Base-by-base conservation (phyloP, 2,888 invertebrate genomes). In the Auanema freiburgensis region DNA sequence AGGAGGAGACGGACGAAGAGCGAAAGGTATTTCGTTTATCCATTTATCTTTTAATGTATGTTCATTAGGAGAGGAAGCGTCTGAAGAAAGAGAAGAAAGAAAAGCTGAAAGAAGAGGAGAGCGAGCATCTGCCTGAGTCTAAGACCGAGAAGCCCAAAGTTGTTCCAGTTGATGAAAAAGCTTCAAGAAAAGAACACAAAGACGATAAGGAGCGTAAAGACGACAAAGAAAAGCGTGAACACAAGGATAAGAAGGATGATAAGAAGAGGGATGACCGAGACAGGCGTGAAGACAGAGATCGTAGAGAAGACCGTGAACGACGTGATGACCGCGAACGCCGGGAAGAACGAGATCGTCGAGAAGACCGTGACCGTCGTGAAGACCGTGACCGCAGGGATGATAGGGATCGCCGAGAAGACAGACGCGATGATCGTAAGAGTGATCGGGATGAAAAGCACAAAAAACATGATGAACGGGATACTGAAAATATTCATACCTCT, bases 21-120 rank as follows among this genome's bases (percentile, higher is more conserved):
- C 33, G 33, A 33, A 33, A 33, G 33, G 33, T 33, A 5, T 33
- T 21, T 52, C 6, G 16, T 21, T 14, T 11, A 18, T 11, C 6
- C 11, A 23, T 8, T n/a, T 5, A 16, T 52, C 18, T 14, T n/a
- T n/a, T 33, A 33, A 25, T 40, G 1, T 23, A 23, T 4, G 24
- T 41, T 40, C 14, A 16, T 46, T 51, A 67, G 55, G 55, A 64
- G 16, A 52, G 60, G 44, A 58, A 63, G 23, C 40, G 57, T 12
- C 42, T 53, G 42, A 63, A 61, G 61, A 59, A 57, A 12, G 61
- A 67, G 46, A 66, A 66, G 55, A 59, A 60, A 14, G 25, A 57
- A 14, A 58, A 56, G 21, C 53, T 44, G 49, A 44, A 24, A 46
- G 12, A 33, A 14, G 62, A 57, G 10, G 49, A 58, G 24, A 53